Evolutionary conservation across 1,140 invertebrate genomes (phyloP), one percentile per base, ranked within the genome.

Genomic region (Drosophila carrolli): DNA sequence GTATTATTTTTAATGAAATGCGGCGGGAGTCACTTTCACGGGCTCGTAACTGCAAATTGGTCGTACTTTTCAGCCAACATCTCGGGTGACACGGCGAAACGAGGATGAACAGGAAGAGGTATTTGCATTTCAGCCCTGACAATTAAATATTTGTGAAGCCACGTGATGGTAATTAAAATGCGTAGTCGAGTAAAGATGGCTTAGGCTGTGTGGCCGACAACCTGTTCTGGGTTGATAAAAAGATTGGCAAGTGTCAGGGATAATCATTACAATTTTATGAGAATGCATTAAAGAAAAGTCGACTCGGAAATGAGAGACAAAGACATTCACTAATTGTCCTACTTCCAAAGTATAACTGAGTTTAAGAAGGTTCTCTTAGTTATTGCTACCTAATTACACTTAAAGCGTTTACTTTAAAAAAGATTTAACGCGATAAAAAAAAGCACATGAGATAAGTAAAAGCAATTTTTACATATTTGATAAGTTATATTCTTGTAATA

Each of bases 1-100:
- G 44, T 78, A 81, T 86, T 86, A 86, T 76, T 70, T 81, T 86
- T 86, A 86, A 86, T 86, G 82, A 86, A 81, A 81, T 61, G 75
- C 38, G 48, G 65, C 53, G 11, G 47, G 66, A 65, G 47, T 68
- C 60, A 66, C 47, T 68, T 68, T 68, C 60, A 66, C 77, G 51
- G 54, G 43, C 48, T 66, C 68, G 35, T 77, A 89, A 89, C 83
- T 89, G 84, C 84, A 88, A 89, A 88, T 88, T 89, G 84, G 59
- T 55, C 62, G 53, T 68, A 71, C 60, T 75, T 63, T 43, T 29
- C 41, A 38, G 35, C 46, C 50, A 65, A 35, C 32, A 68, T 58
- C 58, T 73, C 38, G 58, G 75, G 58, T 77, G 67, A 65, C 67
- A 68, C 8, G 51, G 9, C 43, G 40, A n/a, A 41, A 9, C 7